Base-by-base conservation (phyloP, 2,888 invertebrate species). In the Drosophila longiperda region DNA sequence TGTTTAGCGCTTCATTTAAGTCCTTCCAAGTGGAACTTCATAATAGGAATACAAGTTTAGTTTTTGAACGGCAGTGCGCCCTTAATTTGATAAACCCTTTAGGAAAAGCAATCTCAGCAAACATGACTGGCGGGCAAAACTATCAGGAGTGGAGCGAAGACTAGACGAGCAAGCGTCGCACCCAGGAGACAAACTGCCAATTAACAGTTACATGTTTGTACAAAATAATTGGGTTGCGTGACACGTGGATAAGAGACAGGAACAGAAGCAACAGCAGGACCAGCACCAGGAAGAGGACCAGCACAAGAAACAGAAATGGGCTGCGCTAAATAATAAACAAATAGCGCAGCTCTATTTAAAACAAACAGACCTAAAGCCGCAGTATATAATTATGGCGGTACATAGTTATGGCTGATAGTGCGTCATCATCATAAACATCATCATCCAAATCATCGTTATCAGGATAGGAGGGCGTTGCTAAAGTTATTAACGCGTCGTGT, bases 171-270 rank as follows among this genome's bases (percentile, higher is more conserved):
- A 48, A 23, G 50, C 59, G 76, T 60, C 73, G 74, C 86, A 72
- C 78, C 82, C 82, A 68, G 68, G 75, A 76, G 78, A 78, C 75
- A 63, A 66, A 26, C 81, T 85, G 83, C 91, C 91, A 91, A 91
- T 91, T 91, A 91, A 87, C 87, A 90, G 87, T 88, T 89, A 77
- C 80, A 85, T 89, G 87, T 87, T 87, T 87, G 81, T 78, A 70
- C 78, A 79, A 77, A 78, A 88, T 88, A 88, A 87, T 87, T 89
- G 88, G 77, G 82, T 87, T 82, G 84, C 81, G 82, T 80, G 86
- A 85, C 87, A 80, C 77, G 66, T 67, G 83, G 69, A 75, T 69
- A 73, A 73, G 66, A 57, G 57, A 65, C 67, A 55, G 36, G n/a
- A 26, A 12, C 48, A 63, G 59, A 34, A 38, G 26, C 48, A 54